Base-by-base conservation (phyloP, 2,888 invertebrate genomes). In the Drosophila neutralis region DNA sequence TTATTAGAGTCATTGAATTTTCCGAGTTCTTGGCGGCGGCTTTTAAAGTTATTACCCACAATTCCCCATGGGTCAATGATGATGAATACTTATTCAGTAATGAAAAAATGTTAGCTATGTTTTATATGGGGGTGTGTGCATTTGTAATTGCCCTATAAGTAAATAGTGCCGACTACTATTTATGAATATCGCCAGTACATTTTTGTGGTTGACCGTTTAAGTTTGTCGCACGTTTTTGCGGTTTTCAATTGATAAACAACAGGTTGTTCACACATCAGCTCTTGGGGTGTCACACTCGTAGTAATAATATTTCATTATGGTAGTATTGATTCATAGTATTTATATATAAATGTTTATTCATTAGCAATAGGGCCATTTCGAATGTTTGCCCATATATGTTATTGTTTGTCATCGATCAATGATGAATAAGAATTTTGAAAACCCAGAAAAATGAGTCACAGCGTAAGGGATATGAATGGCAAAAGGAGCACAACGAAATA, bases 351-450 rank as follows among this genome's bases (percentile, higher is more conserved):
- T 24, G 31, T 36, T 18, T 11, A 35, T n/a, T 6, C 33, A 18
- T 56, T 38, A 5, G 13, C 24, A 13, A 1, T 18, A 31, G 6
- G 1, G 29, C 2, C 29, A 8, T 33, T 27, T 53, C 7, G 4
- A 21, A 11, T 35, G 5, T 21, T 53, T 53, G 33, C n/a, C 33
- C 15, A 33, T 4, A 21, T 21, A 54, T 36, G 64, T 62, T 33
- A 36, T 27, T 31, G 57, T 24, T 49, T 57, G 68, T 58, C 67
- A 64, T 48, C 35, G n/a, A 13, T 27, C 13, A 21, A 8, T 48
- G 36, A 62, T 84, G 78, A 80, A 51, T 73, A 73, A 68, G 56
- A n/a, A 8, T 21, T 8, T 31, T 36, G 42, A 69, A 83, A 75
- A 60, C 65, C 79, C 65, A 68, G 48, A 24, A 38, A 57, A 8